Evolutionary conservation across 2,888 invertebrate genomes (phyloP), one percentile per base, ranked within the genome.

Genomic region (Syritta pipiens): DNA sequence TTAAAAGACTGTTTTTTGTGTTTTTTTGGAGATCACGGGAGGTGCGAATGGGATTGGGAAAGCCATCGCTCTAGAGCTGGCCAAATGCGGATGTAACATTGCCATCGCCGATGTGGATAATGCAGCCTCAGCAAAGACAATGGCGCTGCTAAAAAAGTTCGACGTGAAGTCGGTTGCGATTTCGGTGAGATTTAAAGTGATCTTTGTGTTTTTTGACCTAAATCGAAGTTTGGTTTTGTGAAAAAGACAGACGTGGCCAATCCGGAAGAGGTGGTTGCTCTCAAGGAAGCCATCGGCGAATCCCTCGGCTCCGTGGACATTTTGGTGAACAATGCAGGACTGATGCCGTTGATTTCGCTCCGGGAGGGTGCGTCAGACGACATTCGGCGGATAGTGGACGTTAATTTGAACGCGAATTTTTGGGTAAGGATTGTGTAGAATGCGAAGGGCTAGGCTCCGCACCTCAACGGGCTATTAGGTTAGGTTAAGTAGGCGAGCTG

Each of bases 241-340:
- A n/a, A n/a, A n/a, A n/a, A 74, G 74, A 17, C 46, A 1, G 84
- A 84, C 51, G 82, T 84, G 5, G 68, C 84, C 0, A 75, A 79
- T 28, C 59, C 59, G 0, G 46, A 60, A 4, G 76, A 77, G 26
- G 51, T 84, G 1, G 44, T 67, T 10, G 19, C 44, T 4, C 32
- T 84, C 1, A 82, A 72, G 46, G 19, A 63, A 2, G 17, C 77
- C 7, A 69, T 86, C 5, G 79, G 75, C 26, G 48, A 53, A 0
- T 82, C 83, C 3, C 19, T 84, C 4, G 85, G 85, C 0, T 67
- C 82, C 0, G 84, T 88, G 3, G 86, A 87, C 59, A 84, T 88
- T 32, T 65, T 88, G 10, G 83, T 88, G 1, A 87, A 87, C 72
- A 88, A 88, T 63, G 88, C 87, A 1, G 87, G 86, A 0, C 82